Evolutionary conservation across 2,888 invertebrate genomes (phyloP).

Genomic region (Meteorus cinctellus): DNA sequence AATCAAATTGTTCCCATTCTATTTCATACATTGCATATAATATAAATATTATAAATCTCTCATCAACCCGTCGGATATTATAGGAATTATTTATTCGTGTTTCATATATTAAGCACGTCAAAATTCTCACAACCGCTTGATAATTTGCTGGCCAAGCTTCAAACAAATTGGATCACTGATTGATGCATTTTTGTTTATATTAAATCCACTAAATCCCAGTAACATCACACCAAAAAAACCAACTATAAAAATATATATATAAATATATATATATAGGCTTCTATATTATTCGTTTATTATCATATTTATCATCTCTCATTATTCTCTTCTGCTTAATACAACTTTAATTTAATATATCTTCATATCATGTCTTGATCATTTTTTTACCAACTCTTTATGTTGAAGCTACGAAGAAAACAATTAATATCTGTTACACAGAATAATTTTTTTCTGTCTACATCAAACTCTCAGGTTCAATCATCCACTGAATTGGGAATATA

Average conservation of each 20-base stretch:
- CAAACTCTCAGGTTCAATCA: constrained; percentile 53
- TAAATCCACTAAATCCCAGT: constrained; percentile 11
- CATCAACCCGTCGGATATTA: not conserved
- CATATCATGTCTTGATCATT: not conserved
- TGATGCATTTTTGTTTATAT: constrained; percentile 9
- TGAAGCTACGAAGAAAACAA: not conserved
- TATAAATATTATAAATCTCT: constrained; percentile 1
- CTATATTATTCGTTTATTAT: not conserved
- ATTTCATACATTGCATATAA: not conserved
- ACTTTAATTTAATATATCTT: constrained; percentile 13
- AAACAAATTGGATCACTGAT: constrained; percentile 2
- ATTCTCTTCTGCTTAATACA: constrained; percentile 5
- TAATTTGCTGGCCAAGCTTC: constrained; percentile 3
- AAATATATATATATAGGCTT: constrained; percentile 3
- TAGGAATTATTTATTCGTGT: not conserved
- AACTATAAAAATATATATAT: not conserved
- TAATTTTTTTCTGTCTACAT: not conserved
- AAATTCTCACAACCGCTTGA: constrained; percentile 12
- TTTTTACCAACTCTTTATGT: not conserved
- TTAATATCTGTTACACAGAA: not conserved
- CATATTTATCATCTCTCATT: constrained; percentile 8
- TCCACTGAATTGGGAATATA: constrained; percentile 64
- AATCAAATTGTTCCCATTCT: not conserved
- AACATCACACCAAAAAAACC: constrained; percentile 2
- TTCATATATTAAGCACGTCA: not conserved